Conservation (phyloP, 2,888 invertebrate genomes). For the Epistrophella euchroma region DNA sequence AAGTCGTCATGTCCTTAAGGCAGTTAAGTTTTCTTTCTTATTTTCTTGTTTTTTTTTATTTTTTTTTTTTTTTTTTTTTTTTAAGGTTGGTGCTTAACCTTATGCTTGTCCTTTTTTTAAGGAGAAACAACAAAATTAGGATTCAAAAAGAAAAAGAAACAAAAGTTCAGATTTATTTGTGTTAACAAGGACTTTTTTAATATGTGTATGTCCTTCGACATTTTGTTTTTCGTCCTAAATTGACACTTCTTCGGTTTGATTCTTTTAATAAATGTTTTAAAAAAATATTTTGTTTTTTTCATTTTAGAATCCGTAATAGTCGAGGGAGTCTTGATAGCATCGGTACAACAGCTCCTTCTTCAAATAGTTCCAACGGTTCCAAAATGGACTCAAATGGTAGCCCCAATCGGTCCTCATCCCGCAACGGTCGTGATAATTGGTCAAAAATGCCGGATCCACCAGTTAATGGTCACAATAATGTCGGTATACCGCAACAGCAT, state of each 20-base stretch:
- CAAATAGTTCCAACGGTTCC: conserved; percentile 81
- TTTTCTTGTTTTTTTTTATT: conserved; percentile 37
- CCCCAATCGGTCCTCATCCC: conserved; percentile 78
- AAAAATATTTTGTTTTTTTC: not conserved
- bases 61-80: conserved; percentile 40
- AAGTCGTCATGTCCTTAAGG: conserved; percentile 57
- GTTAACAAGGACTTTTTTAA: conserved; percentile 20
- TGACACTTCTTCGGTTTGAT: conserved; percentile 1
- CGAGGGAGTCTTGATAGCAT: conserved; percentile 83
- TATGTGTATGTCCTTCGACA: conserved; percentile 1
- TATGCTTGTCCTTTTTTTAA: conserved; percentile 48
- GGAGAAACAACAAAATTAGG: conserved; percentile 10
- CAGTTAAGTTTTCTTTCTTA: conserved; percentile 16
- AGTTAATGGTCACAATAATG: conserved; percentile 76
- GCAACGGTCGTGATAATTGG: conserved; percentile 83
- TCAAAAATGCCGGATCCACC: conserved; percentile 83
- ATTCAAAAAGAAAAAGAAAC: not conserved
- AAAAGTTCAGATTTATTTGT: conserved; percentile 11
- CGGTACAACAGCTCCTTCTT: conserved; percentile 82
- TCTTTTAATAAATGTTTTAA: not conserved
- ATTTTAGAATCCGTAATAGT: conserved; percentile 83
- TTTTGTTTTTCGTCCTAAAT: conserved; percentile 7
- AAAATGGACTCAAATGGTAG: conserved; percentile 80
- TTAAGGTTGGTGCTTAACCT: conserved; percentile 70
- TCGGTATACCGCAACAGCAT: conserved; percentile 59